Base-by-base conservation (phyloP, 2,113 vertebrate species). In the Hippocampus comes region DNA sequence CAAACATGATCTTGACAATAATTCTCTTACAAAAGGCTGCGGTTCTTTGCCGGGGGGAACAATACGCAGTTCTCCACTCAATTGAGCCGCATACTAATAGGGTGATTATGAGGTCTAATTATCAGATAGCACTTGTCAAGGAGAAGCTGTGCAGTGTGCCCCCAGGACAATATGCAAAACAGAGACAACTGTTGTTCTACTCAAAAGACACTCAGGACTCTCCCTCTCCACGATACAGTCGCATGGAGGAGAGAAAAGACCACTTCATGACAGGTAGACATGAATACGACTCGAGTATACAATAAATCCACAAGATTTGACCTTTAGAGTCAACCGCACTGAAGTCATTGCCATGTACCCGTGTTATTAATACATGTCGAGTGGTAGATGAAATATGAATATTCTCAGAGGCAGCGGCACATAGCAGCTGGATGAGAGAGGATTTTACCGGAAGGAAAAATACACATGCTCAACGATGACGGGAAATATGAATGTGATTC, bases 51-150 rank as follows among this genome's bases (percentile, higher is more conserved):
- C 77, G 59, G 81, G 34, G 79, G 82, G 84, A 46, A 87, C 82
- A 83, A 86, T 83, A 71, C 79, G 70, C 77, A 72, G 63, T 34
- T 77, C 78, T 80, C 75, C 67, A 77, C 86, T 88, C 86, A 81
- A 81, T 84, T 81, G 84, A 82, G 82, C 87, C 89, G 89, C 79
- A 91, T 90, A 88, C 85, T 87, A 88, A 91, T 82, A 46, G 79
- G 75, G 53, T 86, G 85, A 90, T 91, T 89, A 88, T 77, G 86
- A 85, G 80, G 67, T 77, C 86, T 87, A 89, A 91, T 90, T 90
- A 87, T 89, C 85, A 89, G 86, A 90, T 86, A 85, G 77, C 79
- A 83, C 86, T 87, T 88, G 88, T 90, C 81, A 84, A 79, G 78
- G 81, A 73, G 75, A 82, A 82, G 69, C 72, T 57, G 15, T 56